A percentile compares a stretch with the other conserved stretches of the same genome.
Evolutionary conservation across 2,797 vertebrate genomes (phyloP).

Genomic region (Galagoides demidoff): DNA sequence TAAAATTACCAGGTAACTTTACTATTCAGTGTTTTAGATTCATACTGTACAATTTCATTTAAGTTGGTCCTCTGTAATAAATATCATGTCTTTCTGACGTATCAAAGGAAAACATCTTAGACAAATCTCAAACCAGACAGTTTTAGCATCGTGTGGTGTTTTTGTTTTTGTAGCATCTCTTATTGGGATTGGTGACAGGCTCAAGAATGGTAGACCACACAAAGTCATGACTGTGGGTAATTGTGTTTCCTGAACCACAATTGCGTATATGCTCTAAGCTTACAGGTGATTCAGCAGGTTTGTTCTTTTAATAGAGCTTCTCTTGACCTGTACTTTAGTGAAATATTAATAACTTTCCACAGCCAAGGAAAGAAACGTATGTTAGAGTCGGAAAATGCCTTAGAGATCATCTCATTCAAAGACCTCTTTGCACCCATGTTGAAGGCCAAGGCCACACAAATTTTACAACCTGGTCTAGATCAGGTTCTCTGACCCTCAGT

Average conservation of each 20-base stretch:
- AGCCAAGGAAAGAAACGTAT: not conserved
- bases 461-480: not conserved
- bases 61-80: conserved; percentile 20
- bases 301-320: not conserved
- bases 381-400: not conserved
- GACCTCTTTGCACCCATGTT: not conserved
- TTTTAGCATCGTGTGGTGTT: not conserved
- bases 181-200: not conserved
- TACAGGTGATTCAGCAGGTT: not conserved
- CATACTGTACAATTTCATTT: not conserved
- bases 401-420: not conserved
- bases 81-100: not conserved
- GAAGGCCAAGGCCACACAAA: not conserved
- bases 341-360: conserved; percentile 20
- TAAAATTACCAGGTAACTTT: not conserved
- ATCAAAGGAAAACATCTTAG: conserved; percentile 29
- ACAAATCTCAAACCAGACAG: not conserved
- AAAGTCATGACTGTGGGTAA: not conserved
- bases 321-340: not conserved
- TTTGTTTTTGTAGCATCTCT: not conserved
- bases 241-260: not conserved
- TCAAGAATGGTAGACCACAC: not conserved
- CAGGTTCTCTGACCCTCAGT: not conserved
- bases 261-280: not conserved
- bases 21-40: not conserved